Evolutionary conservation across 2,797 vertebrate species (phyloP).

Genomic region (Chromobotia macracanthus): DNA sequence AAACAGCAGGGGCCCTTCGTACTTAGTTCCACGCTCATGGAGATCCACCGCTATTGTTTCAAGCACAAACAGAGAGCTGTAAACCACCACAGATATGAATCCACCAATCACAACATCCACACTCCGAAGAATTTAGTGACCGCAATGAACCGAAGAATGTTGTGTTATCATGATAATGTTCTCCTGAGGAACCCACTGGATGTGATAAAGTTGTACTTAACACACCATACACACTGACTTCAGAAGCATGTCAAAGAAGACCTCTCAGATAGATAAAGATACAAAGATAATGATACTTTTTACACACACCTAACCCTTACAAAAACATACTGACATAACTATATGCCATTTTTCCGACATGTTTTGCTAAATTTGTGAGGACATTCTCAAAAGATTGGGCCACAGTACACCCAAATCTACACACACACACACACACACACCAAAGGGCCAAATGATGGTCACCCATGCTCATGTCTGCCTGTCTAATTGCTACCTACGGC

Average conservation of each 20-base stretch:
- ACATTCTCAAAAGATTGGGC: slow-evolving; percentile 11
- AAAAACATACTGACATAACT: too few relatives aligned
- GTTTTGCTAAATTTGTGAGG: background rate
- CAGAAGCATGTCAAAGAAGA: too few relatives aligned
- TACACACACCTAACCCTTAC: background rate
- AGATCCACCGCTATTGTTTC: slow-evolving; percentile 39
- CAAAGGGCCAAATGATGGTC: slow-evolving; percentile 29
- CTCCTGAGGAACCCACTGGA: background rate
- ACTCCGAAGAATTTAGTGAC: slow-evolving; percentile 9
- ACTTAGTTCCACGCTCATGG: slow-evolving; percentile 4
- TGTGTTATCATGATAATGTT: background rate
- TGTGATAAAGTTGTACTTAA: slow-evolving; percentile 10
- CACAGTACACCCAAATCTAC: background rate
- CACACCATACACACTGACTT: too few relatives aligned
- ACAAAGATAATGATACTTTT: background rate
- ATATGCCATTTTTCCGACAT: background rate
- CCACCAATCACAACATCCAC: slow-evolving; percentile 57
- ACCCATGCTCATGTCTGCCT: slow-evolving; percentile 35
- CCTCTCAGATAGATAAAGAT: too few relatives aligned
- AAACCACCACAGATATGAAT: slow-evolving; percentile 51
- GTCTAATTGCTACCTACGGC: slow-evolving; percentile 51
- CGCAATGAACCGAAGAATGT: background rate
- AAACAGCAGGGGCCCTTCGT: slow-evolving; percentile 16
- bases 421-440: slow-evolving; percentile 20
- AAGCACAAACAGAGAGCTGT: slow-evolving; percentile 27